Evolutionary conservation across 2,888 invertebrate species (phyloP).

Genomic region (Dichetophora obliterata): DNA sequence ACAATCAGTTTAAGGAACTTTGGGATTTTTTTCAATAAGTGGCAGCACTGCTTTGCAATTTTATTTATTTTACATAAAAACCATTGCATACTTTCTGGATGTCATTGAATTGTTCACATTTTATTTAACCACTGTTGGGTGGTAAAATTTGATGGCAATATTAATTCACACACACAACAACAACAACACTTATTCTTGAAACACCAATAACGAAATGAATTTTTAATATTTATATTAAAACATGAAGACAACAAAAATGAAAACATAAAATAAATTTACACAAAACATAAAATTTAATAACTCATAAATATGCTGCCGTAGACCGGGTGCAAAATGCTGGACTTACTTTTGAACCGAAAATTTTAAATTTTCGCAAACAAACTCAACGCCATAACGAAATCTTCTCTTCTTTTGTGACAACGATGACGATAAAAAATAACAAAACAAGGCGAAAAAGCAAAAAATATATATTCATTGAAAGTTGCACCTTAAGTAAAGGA

Average conservation of each 20-base stretch:
- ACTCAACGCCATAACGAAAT: slow-evolving; percentile 20
- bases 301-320: slow-evolving; percentile 40
- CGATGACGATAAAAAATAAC: slow-evolving; percentile 16
- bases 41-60: neutral
- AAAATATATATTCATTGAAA: neutral
- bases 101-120: too few species aligned
- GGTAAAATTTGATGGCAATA: neutral
- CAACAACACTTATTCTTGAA: too few species aligned
- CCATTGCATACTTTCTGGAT: slow-evolving; percentile 2
- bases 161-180: too few species aligned
- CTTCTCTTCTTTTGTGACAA: slow-evolving; percentile 18
- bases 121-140: neutral
- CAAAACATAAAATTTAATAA: slow-evolving; percentile 44
- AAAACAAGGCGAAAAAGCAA: neutral
- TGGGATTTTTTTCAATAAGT: too few species aligned
- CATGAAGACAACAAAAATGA: slow-evolving; percentile 4
- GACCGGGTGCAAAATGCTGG: neutral
- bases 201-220: neutral
- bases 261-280: slow-evolving; percentile 37
- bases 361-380: slow-evolving; percentile 27
- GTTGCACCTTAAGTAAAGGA: neutral
- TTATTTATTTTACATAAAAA: neutral
- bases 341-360: neutral
- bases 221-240: neutral
- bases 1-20: too few species aligned